Percentiles rank a stretch among this genome's conserved stretches.
phyloP scores from a whole-genome alignment of 2,888 invertebrate species.

The Dichetophora obliterata region DNA sequence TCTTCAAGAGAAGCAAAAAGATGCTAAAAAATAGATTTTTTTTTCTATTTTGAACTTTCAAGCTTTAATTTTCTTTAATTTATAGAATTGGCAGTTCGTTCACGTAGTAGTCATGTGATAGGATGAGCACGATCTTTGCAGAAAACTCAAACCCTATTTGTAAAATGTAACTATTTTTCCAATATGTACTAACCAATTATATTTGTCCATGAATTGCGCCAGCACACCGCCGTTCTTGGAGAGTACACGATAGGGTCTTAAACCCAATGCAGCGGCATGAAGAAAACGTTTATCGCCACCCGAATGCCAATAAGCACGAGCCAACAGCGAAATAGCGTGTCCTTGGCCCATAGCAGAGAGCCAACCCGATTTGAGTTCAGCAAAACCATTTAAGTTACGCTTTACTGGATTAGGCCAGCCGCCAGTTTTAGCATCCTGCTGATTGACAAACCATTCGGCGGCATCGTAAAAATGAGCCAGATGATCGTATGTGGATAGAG shows the following conservation, averaged over 20 bases:
- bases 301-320: constrained; percentile 89
- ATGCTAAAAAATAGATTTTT: no score
- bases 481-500: constrained; percentile 86
- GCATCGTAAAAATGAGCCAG: constrained; percentile 92
- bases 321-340: constrained; percentile 94
- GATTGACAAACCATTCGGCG: constrained; percentile 90
- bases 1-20: no score
- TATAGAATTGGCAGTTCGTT: no score
- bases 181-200: constrained; percentile 90
- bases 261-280: constrained; percentile 83
- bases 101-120: no score
- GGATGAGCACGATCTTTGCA: neutral
- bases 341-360: constrained; percentile 99
- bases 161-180: no score
- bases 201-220: constrained; percentile 87
- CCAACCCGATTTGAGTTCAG: constrained; percentile 89
- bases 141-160: no score
- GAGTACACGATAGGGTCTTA: constrained; percentile 82
- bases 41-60: no score
- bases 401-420: constrained; percentile 95
- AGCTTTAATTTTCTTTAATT: no score
- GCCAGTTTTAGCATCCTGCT: constrained; percentile 87
- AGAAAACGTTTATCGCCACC: constrained; percentile 82
- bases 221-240: constrained; percentile 85
- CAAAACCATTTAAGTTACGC: constrained; percentile 80